These are phyloP conservation scores for Ips nitidus DNA, from an alignment of 1,140 invertebrate genomes.

Conservation along the genomic window DNA sequence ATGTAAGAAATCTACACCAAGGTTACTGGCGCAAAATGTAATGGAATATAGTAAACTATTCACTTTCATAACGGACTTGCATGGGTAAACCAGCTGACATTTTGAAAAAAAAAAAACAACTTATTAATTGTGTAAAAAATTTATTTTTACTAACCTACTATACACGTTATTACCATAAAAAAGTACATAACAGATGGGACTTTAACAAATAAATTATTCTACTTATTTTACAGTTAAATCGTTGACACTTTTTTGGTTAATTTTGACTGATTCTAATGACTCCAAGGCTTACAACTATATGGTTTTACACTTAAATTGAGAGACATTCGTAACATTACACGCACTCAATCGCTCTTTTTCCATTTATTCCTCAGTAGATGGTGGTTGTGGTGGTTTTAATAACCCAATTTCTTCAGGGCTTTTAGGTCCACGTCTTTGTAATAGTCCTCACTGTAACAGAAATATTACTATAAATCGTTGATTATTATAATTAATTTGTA, in stretches of 20 bases:
- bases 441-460: slow-evolving; percentile 72
- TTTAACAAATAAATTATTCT: slow-evolving; percentile 25
- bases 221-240: background rate
- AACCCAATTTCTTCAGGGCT: slow-evolving; percentile 76
- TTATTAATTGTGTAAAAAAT: too few species aligned
- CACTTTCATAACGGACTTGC: too few species aligned
- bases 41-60: too few species aligned
- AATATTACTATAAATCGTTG: too few species aligned
- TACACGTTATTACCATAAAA: slow-evolving; percentile 16
- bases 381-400: slow-evolving; percentile 49
- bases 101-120: too few species aligned
- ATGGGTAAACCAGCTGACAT: too few species aligned
- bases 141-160: background rate
- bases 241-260: slow-evolving; percentile 10
- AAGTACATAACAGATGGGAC: background rate
- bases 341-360: background rate
- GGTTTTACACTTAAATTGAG: too few species aligned
- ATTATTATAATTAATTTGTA: too few species aligned
- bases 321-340: background rate
- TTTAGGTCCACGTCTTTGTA: slow-evolving; percentile 81
- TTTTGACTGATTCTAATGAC: slow-evolving; percentile 3
- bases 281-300: background rate
- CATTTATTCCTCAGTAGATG: too few species aligned
- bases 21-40: too few species aligned
- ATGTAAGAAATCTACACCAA: too few species aligned